Evolutionary conservation across 2,113 vertebrate genomes (phyloP).

Genomic region (Dissostichus mawsoni): DNA sequence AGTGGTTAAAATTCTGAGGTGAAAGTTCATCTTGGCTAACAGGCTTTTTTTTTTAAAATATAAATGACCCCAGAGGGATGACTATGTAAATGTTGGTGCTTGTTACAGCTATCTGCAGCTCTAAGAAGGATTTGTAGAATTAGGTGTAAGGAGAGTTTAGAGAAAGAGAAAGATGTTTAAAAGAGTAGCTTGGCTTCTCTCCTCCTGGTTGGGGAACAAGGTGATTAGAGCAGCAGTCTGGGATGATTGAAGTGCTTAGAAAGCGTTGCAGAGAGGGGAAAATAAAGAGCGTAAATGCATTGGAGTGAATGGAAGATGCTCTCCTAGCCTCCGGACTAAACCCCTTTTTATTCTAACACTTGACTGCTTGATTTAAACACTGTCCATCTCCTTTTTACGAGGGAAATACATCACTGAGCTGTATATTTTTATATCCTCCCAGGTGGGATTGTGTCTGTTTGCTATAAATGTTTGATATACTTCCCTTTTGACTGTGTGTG

Average conservation of each 20-base stretch:
- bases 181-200: constrained; percentile 2
- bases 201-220: background rate
- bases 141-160: background rate
- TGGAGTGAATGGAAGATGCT: constrained; percentile 16
- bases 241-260: constrained; percentile 49
- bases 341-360: constrained; percentile 20
- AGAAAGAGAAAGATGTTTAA: constrained; percentile 16
- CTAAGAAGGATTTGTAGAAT: background rate
- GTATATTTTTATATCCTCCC: constrained; percentile 1
- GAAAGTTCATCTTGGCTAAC: too few species aligned
- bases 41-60: too few species aligned
- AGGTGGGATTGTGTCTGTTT: constrained; percentile 21
- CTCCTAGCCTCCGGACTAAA: constrained; percentile 27
- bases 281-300: constrained; percentile 1
- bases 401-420: constrained; percentile 9
- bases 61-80: too few species aligned
- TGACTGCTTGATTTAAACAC: constrained; percentile 19
- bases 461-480: constrained; percentile 29
- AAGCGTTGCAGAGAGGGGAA: constrained; percentile 21
- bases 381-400: constrained; percentile 17
- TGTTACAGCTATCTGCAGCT: too few species aligned
- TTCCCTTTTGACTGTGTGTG: background rate
- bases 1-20: too few species aligned
- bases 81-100: too few species aligned
- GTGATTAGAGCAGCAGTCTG: constrained; percentile 52